Conservation (phyloP, 2,888 invertebrate species). For the Myopa tessellatipennis region DNA sequence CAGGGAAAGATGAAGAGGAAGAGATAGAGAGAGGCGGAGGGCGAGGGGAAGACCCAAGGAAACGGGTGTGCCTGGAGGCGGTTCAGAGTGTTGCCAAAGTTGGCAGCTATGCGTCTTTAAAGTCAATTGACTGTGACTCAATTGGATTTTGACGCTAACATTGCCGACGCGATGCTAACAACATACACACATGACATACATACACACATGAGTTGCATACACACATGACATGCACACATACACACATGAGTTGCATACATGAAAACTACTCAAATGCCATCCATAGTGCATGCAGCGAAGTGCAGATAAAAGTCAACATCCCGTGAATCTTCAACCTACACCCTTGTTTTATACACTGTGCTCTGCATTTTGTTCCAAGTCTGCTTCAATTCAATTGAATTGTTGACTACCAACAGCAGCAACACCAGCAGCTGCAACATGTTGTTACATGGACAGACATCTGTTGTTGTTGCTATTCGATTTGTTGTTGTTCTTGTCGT, state of each 20-base stretch:
- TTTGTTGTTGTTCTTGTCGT: no score
- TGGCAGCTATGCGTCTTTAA: slow-evolving; percentile 41
- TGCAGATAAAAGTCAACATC: background rate
- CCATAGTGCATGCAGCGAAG: background rate
- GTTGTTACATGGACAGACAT: background rate
- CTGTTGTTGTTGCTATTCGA: no score
- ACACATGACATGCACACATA: background rate
- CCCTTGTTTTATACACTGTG: no score
- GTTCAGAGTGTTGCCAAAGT: background rate
- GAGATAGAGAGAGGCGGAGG: background rate
- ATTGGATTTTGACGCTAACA: slow-evolving; percentile 46
- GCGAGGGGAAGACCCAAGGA: background rate
- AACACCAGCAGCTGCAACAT: slow-evolving; percentile 6
- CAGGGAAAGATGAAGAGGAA: background rate
- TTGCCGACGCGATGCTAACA: background rate
- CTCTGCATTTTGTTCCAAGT: no score
- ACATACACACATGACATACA: background rate
- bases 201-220: background rate
- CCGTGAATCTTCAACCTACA: background rate
- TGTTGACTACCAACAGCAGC: slow-evolving; percentile 14
- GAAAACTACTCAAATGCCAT: background rate
- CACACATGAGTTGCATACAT: background rate
- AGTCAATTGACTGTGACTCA: slow-evolving; percentile 49
- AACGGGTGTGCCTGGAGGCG: background rate
- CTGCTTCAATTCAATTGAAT: slow-evolving; percentile 27